These are phyloP conservation scores for Malurus cyaneus DNA, from an alignment of 2,113 vertebrate species.

Conservation along the genomic window DNA sequence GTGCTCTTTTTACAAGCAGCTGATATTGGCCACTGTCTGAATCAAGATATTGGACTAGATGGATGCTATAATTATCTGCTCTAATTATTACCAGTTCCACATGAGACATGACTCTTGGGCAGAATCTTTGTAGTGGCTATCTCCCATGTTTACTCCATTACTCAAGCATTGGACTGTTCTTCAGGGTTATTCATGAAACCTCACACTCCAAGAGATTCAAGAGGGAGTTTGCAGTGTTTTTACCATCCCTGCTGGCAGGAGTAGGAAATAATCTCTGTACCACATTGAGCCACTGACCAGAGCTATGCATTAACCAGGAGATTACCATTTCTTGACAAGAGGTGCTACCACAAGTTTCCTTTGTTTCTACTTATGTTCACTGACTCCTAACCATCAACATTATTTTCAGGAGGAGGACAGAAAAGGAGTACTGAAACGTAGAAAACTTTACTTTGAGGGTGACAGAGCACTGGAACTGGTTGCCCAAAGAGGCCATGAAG, in stretches of 20 bases:
- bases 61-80: background rate
- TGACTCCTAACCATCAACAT: background rate
- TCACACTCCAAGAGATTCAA: background rate
- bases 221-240: background rate
- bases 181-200: background rate
- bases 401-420: background rate
- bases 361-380: background rate
- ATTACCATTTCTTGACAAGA: background rate
- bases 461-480: background rate
- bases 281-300: background rate
- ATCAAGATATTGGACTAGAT: background rate
- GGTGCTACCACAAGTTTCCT: background rate
- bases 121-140: background rate
- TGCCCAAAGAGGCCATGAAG: background rate
- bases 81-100: background rate
- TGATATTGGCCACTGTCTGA: background rate
- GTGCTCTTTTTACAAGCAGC: background rate
- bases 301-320: background rate
- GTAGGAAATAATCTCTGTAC: background rate
- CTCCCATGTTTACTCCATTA: background rate
- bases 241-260: background rate
- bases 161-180: background rate
- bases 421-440: background rate
- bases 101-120: background rate
- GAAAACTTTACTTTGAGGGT: background rate